Base-by-base conservation (phyloP, 2,888 invertebrate species). In the Schizotus pectinicornis region DNA sequence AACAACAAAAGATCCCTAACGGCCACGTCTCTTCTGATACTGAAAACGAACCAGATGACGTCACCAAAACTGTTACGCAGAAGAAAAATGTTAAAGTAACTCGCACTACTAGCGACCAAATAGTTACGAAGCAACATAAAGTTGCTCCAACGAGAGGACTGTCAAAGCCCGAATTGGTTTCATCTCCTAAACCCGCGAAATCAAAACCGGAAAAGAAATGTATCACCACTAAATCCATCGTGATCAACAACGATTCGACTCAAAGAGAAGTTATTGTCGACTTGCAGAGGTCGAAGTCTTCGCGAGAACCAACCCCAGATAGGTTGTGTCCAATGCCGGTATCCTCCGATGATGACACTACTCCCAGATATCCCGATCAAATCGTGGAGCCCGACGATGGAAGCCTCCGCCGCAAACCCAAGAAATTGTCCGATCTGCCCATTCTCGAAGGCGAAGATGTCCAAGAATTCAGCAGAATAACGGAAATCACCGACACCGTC, bases 381-480 rank as follows among this genome's bases (percentile, higher is more conserved):
- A 86, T 91, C 0, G 85, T 83, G 68, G 91, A 91, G 75, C 91
- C 91, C 0, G 91, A 90, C 63, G 90, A 91, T 69, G 85, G 84
- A 33, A 48, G 70, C 0, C 80, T 81, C 7, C 67, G 61, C 47
- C 79, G 77, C 59, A 81, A 80, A 34, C 36, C 68, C 3, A 76
- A 77, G 13, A 76, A 77, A 45, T 69, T 83, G 1, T 79, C 80
- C 1, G 82, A 84, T 52, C 80, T 84, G 36, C 81, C 84, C 2
- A 82, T 84, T 30, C 78, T 79, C 32, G 89, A 89, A 79, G 81
- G 85, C 13, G 87, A 86, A 64, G 83, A 86, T 14, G 83, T 85
- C 33, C 84, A 83, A 0, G 85, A 88, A 67, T 73, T 81, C 13
- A 77, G 73, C 30, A 67, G 72, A 63, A 72, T 77, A 36, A 74